Base-by-base conservation (phyloP, 2,797 vertebrate genomes). In the Sebastiscus tertius region DNA sequence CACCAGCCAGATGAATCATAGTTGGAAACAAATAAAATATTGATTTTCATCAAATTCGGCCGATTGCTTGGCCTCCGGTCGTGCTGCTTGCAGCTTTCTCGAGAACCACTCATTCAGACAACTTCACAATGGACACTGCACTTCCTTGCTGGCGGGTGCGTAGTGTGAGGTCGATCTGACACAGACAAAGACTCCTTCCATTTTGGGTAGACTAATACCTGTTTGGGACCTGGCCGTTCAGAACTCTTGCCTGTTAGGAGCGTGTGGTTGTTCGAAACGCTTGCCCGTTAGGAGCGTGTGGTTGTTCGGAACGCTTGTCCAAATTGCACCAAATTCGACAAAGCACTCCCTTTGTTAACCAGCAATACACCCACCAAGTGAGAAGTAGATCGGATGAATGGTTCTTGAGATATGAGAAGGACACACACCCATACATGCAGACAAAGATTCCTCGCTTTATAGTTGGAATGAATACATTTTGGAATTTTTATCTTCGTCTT, bases 211-310 rank as follows among this genome's bases (percentile, higher is more conserved):
- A 39, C 12, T 39, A 39, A 5, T 39, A 12, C 5, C 36, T 13
- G 36, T 39, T 39, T 6, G 36, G 36, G 36, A 36, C 4, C 4
- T 36, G 36, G 36, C 36, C 12, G 36, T 36, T 36, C 0, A 4
- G 34, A 36, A 12, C 0, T 12, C 1, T 36, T 5, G 1, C 36
- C 36, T 0, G 0, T 36, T 39, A 13, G 12, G 12, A 39, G 36
- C 0, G 12, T 0, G 12, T 16, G 39, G 39, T 7, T 3, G 39
- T 42, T 42, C 2, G 2, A 0, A 42, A 18, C 14, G 0, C 0
- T 42, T 16, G 0, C 14, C 39, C 0, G 14, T 42, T 46, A 46
- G 16, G 42, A 46, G 42, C 3, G 42, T 0, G 16, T 46, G 42
- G 42, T 18, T 46, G 0, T 46, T 46, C 16, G 1, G 0, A 42